Percentiles rank a stretch among this genome's conserved stretches.
Conservation (phyloP, 2,888 invertebrate species). For the Synanthedon tipuliformis region DNA sequence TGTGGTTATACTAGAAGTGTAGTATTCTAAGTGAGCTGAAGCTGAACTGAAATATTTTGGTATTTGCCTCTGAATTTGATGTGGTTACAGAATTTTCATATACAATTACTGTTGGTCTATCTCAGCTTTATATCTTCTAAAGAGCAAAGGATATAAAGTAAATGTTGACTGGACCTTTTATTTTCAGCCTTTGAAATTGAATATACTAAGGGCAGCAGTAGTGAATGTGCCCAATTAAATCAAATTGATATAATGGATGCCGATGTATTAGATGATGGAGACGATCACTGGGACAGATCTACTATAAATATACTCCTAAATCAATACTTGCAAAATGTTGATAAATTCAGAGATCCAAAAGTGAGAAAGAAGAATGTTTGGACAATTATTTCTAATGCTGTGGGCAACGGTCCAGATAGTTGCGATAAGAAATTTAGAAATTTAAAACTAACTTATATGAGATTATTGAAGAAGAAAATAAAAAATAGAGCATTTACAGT, state of each 20-base stretch:
- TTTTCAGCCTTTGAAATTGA: constrained; percentile 39
- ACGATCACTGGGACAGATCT: constrained; percentile 54
- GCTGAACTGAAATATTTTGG: too few relatives aligned
- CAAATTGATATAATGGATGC: constrained; percentile 35
- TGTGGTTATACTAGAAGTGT: neutral
- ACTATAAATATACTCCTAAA: constrained; percentile 39
- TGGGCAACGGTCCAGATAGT: constrained; percentile 49
- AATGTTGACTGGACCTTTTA: constrained; percentile 17
- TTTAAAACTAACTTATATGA: constrained; percentile 53
- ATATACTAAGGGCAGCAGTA: constrained; percentile 38
- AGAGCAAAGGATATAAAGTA: neutral
- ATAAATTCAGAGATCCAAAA: constrained; percentile 55
- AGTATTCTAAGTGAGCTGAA: too few relatives aligned
- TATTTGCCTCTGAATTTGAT: too few relatives aligned
- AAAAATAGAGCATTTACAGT: constrained; percentile 34
- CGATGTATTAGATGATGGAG: constrained; percentile 38
- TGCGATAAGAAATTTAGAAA: constrained; percentile 63
- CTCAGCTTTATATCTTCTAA: neutral
- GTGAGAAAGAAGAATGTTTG: constrained; percentile 58
- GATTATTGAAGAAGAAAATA: constrained; percentile 48
- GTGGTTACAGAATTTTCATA: too few relatives aligned
- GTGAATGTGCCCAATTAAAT: constrained; percentile 38
- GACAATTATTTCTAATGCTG: constrained; percentile 41
- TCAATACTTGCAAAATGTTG: constrained; percentile 46
- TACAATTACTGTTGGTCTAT: too few relatives aligned